Conservation (phyloP, 2,797 vertebrate genomes). For the Microctenopoma lineatum region DNA sequence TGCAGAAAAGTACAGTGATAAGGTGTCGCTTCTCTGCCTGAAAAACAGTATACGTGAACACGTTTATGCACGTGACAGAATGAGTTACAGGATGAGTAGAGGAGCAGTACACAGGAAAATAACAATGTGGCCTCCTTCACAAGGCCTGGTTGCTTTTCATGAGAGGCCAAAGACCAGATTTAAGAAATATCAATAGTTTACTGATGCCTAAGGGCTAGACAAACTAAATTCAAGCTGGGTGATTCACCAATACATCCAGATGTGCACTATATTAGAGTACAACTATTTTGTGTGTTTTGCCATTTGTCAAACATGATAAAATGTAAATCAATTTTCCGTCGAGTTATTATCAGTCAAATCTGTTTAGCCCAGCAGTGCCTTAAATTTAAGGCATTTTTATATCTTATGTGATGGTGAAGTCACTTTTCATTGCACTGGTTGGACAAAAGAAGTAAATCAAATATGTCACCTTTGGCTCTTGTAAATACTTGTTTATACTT, state of each 20-base stretch:
- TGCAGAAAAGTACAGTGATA: slow-evolving; percentile 36
- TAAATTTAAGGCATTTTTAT: too few species aligned
- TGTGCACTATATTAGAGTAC: not conserved
- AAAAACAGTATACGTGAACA: not conserved
- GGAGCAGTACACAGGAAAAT: not conserved
- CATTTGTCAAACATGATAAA: not conserved
- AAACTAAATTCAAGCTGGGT: not conserved
- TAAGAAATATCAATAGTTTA: not conserved
- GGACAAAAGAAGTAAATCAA: not conserved
- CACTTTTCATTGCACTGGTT: not conserved
- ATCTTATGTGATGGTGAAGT: too few species aligned
- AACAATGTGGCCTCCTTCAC: not conserved
- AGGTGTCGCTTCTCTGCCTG: slow-evolving; percentile 14
- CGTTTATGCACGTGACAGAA: not conserved
- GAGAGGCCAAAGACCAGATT: not conserved
- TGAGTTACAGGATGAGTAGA: not conserved
- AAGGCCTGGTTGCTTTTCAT: not conserved
- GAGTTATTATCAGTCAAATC: not conserved
- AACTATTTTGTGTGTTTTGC: not conserved
- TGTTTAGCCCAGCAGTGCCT: too few species aligned
- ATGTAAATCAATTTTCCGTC: not conserved
- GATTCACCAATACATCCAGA: not conserved
- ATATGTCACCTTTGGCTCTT: not conserved
- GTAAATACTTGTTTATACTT: not conserved
- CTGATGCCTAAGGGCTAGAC: not conserved